Percentiles rank a stretch among this genome's conserved stretches.
phyloP scores from a whole-genome alignment of 2,797 vertebrate species.

The Ciconia nigra region DNA sequence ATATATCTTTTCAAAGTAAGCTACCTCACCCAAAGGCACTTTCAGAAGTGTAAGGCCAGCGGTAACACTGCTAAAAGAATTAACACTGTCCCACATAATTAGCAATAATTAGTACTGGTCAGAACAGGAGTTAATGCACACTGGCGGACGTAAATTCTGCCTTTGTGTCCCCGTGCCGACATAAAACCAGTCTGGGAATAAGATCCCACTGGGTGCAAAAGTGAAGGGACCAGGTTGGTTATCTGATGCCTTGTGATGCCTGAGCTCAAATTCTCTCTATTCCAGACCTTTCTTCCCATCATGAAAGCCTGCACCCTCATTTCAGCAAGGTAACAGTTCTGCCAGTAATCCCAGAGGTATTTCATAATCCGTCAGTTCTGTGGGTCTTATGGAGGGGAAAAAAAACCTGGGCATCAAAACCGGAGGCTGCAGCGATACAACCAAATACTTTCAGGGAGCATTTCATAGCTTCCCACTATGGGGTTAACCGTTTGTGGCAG shows the following conservation, averaged over 20 bases:
- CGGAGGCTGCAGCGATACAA: not conserved
- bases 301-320: not conserved
- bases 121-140: constrained; percentile 55
- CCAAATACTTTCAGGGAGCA: constrained; percentile 11
- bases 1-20: constrained; percentile 46
- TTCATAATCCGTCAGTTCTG: not conserved
- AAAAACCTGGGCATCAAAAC: not conserved
- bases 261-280: not conserved
- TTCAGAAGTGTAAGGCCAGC: constrained; percentile 46
- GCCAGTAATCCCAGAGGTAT: not conserved
- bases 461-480: constrained; percentile 12
- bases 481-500: constrained; percentile 24
- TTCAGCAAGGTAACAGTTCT: not conserved
- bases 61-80: constrained; percentile 17
- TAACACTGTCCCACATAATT: constrained; percentile 60
- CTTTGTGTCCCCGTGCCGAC: not conserved
- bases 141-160: constrained; percentile 20
- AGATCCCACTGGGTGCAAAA: not conserved
- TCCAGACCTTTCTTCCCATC: not conserved
- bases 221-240: not conserved
- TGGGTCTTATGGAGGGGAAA: not conserved
- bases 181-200: not conserved
- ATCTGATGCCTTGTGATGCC: not conserved
- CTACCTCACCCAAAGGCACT: constrained; percentile 50
- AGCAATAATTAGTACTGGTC: constrained; percentile 25